Conservation (phyloP, 2,797 vertebrate species). For the Aeoliscus strigatus region DNA sequence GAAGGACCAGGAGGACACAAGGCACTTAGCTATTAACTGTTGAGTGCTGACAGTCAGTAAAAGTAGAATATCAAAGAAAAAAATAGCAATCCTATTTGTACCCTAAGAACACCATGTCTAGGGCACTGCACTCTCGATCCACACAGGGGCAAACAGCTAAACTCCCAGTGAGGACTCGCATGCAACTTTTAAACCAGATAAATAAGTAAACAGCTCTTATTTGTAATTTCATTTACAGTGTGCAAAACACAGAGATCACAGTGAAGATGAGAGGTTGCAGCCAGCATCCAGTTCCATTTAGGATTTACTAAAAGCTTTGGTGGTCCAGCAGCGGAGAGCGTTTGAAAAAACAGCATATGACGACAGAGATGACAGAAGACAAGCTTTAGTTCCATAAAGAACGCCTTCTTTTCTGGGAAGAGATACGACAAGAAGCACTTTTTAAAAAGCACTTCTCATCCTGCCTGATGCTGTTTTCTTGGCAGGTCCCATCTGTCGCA, state of each 20-base stretch:
- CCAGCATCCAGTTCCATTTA: conserved; percentile 40
- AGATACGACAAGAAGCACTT: conserved; percentile 9
- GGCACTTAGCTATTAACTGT: conserved; percentile 56
- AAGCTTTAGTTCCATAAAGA: conserved; percentile 18
- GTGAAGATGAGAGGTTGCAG: conserved; percentile 20
- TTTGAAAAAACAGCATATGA: conserved; percentile 20
- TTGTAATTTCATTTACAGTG: conserved; percentile 39
- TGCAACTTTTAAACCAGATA: conserved; percentile 60
- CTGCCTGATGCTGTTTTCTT: conserved; percentile 37
- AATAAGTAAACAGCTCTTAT: conserved; percentile 61
- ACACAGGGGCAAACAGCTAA: conserved; percentile 31
- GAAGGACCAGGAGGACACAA: conserved; percentile 30
- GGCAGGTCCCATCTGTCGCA: conserved; percentile 50
- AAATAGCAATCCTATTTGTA: conserved; percentile 51
- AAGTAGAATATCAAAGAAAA: conserved; percentile 41
- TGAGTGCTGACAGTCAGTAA: conserved; percentile 29
- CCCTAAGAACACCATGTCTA: conserved; percentile 30
- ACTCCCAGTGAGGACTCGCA: conserved; percentile 40
- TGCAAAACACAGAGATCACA: conserved; percentile 46
- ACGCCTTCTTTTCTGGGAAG: conserved; percentile 23
- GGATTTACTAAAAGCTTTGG: conserved; percentile 32
- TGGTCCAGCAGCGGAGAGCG: conserved; percentile 8
- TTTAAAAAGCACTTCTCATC: conserved; percentile 9
- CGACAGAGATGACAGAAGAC: conserved; percentile 16
- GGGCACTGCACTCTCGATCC: conserved; percentile 37